These are phyloP conservation scores for Eilema griseolum DNA, from an alignment of 2,888 invertebrate species.

Conservation along the genomic window DNA sequence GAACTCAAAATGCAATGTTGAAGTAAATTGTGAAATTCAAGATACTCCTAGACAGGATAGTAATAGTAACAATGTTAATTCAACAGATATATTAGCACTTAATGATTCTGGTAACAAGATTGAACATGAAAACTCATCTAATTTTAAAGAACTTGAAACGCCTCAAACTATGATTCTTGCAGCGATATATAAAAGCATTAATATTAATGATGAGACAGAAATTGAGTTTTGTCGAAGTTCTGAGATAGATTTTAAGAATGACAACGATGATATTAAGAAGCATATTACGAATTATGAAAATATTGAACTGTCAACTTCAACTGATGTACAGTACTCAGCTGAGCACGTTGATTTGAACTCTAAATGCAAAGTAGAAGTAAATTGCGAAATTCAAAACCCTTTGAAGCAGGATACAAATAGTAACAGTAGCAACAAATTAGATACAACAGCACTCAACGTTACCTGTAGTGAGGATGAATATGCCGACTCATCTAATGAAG, in stretches of 20 bases:
- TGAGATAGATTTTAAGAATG: background rate
- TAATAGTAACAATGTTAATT: background rate
- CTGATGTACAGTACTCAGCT: background rate
- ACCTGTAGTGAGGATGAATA: background rate
- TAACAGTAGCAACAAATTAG: background rate
- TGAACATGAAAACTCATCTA: background rate
- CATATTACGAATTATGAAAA: slow-evolving; percentile 42
- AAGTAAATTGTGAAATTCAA: background rate
- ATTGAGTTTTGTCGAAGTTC: background rate
- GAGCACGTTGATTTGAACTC: too few relatives aligned
- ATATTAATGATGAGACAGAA: background rate
- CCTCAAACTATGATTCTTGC: background rate
- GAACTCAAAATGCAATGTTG: too few relatives aligned
- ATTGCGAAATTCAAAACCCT: background rate
- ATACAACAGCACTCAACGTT: background rate
- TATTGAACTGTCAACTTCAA: background rate
- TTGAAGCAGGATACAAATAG: background rate
- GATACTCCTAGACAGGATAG: background rate
- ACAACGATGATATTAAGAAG: slow-evolving; percentile 14
- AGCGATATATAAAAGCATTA: background rate
- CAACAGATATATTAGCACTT: background rate
- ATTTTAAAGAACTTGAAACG: background rate
- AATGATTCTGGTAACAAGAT: background rate
- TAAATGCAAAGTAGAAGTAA: too few relatives aligned
- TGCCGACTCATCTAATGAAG: background rate